phyloP scores from a whole-genome alignment of 2,888 invertebrate species.

The Pycnomerus fuliginosus region DNA sequence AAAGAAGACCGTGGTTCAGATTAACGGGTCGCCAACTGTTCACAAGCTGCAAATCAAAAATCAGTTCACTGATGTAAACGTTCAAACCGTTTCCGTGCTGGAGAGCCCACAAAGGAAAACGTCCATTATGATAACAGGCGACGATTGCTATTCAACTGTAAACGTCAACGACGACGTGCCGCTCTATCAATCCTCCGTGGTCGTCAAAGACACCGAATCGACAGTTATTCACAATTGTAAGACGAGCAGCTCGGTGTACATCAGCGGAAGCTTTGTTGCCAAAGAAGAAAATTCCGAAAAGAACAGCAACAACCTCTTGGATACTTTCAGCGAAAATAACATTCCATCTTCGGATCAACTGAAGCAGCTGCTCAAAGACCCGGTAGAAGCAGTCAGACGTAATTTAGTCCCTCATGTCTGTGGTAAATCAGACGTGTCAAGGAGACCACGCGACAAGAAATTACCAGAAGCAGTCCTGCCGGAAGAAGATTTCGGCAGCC shows the following conservation, averaged over 20 bases:
- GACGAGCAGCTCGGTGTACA: conserved; percentile 49
- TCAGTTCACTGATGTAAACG: conserved; percentile 44
- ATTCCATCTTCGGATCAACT: conserved; percentile 48
- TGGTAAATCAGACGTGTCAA: conserved; percentile 59
- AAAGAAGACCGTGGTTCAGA: conserved; percentile 55
- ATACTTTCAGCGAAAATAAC: conserved; percentile 28
- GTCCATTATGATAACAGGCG: conserved; percentile 72
- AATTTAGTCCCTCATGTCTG: conserved; percentile 78
- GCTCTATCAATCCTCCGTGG: conserved; percentile 71
- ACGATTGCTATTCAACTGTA: conserved; percentile 74
- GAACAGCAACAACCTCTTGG: conserved; percentile 9
- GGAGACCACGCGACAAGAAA: conserved; percentile 47
- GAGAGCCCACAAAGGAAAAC: conserved; percentile 57
- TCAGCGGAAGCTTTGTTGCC: conserved; percentile 44
- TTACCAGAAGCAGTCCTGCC: conserved; percentile 12
- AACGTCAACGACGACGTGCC: conserved; percentile 70
- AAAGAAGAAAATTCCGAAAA: conserved; percentile 23
- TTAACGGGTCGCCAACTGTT: conserved; percentile 50
- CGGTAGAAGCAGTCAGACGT: conserved; percentile 73
- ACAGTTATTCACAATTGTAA: conserved; percentile 18
- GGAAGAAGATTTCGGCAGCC: conserved; percentile 63
- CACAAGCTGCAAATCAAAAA: conserved; percentile 60
- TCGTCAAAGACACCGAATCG: conserved; percentile 59
- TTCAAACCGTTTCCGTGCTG: conserved; percentile 40
- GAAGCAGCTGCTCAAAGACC: conserved; percentile 64